Evolutionary conservation across 2,888 invertebrate species (phyloP).

Genomic region (Hirtodrosophila histrioides): DNA sequence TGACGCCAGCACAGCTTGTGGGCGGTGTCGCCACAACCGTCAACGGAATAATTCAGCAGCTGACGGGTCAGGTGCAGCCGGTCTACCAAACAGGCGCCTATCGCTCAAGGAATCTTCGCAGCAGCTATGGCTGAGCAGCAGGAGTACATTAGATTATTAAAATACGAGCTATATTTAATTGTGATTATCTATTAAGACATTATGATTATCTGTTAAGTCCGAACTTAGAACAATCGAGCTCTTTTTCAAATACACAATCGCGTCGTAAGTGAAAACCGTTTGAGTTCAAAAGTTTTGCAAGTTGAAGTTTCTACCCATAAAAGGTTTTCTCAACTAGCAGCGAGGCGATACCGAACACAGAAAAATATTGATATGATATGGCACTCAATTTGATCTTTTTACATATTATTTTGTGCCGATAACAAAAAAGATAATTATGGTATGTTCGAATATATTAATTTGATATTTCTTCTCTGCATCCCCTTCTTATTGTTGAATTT

Average conservation of each 20-base stretch:
- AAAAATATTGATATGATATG: too few species aligned
- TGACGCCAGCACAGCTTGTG: constrained; percentile 80
- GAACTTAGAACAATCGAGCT: constrained; percentile 13
- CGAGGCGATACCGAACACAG: too few species aligned
- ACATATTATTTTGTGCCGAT: too few species aligned
- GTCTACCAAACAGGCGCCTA: constrained; percentile 73
- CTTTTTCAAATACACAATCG: background rate
- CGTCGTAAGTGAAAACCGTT: too few species aligned
- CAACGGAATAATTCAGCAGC: constrained; percentile 82
- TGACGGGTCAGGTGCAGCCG: constrained; percentile 81
- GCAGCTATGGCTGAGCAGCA: constrained; percentile 54
- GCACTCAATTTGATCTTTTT: too few species aligned
- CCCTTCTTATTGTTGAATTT: too few species aligned
- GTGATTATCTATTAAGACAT: constrained; percentile 34
- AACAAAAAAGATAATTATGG: too few species aligned
- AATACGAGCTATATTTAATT: constrained; percentile 29
- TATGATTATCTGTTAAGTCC: constrained; percentile 2
- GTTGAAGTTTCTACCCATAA: too few species aligned
- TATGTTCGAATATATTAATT: too few species aligned
- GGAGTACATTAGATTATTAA: constrained; percentile 1
- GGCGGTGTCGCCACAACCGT: constrained; percentile 82
- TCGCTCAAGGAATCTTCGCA: constrained; percentile 50
- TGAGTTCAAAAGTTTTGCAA: too few species aligned
- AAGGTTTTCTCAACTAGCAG: too few species aligned
- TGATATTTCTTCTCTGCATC: too few species aligned